Conservation (phyloP, 2,797 vertebrate genomes). For the Peromyscus attwateri region DNA sequence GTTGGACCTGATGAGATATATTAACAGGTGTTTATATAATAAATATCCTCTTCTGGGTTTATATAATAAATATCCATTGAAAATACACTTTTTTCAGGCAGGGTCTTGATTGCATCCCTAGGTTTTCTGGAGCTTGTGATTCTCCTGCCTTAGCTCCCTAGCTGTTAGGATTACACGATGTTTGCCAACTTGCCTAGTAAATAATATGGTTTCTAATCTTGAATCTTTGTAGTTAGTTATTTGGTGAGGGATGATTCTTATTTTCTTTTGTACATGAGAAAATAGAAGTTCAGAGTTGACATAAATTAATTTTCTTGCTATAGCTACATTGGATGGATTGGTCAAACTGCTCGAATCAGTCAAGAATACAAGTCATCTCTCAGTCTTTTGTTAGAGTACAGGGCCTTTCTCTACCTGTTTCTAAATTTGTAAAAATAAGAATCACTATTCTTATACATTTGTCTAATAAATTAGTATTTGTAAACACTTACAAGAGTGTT, state of each 20-base stretch:
- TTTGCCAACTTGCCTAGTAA: not conserved
- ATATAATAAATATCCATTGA: not conserved
- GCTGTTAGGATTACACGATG: not conserved
- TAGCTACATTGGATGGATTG: not conserved
- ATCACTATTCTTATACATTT: not conserved
- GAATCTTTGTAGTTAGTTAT: not conserved
- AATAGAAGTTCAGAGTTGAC: not conserved
- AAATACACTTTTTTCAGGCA: not conserved
- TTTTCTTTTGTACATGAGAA: not conserved
- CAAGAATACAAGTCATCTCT: not conserved
- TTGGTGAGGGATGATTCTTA: not conserved
- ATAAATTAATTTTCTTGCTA: not conserved
- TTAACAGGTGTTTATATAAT: not conserved
- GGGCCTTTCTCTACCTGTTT: not conserved
- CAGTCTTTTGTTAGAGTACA: not conserved
- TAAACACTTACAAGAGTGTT: not conserved
- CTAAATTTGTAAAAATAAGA: not conserved
- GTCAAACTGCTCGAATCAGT: not conserved
- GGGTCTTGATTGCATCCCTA: not conserved
- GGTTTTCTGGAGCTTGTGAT: too few relatives aligned
- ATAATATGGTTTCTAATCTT: constrained; percentile 20
- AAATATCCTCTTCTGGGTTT: not conserved
- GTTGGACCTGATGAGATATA: not conserved
- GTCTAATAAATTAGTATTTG: not conserved
- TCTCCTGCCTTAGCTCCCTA: not conserved